A percentile compares a stretch with the other conserved stretches of the same genome.
These are phyloP conservation scores for Hyles euphorbiae DNA, from an alignment of 1,140 invertebrate species.

Conservation along the genomic window DNA sequence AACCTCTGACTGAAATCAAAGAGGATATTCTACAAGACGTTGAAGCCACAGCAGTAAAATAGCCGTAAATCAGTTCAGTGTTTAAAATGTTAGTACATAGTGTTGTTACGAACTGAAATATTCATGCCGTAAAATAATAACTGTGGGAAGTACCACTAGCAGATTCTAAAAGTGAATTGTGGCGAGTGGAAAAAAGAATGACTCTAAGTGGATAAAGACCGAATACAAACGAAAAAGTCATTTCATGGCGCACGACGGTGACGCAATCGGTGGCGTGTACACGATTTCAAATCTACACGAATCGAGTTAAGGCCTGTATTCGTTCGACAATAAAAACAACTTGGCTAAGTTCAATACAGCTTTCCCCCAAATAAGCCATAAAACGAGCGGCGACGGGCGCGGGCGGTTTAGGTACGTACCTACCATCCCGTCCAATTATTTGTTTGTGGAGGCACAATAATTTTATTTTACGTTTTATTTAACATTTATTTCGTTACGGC, in stretches of 20 bases:
- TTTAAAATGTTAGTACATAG: too few relatives aligned
- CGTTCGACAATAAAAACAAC: conserved; percentile 33
- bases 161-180: conserved; percentile 73
- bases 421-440: conserved; percentile 69
- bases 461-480: conserved; percentile 75
- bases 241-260: conserved; percentile 59
- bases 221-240: conserved; percentile 70
- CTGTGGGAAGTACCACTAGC: conserved; percentile 47
- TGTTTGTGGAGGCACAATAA: conserved; percentile 72
- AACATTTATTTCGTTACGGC: conserved; percentile 74
- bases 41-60: too few relatives aligned
- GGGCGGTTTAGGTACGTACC: conserved; percentile 36
- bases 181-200: conserved; percentile 68
- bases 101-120: conserved; percentile 24
- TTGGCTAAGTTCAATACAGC: conserved; percentile 70
- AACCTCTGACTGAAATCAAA: too few relatives aligned
- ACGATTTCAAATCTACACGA: conserved; percentile 22
- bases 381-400: conserved; percentile 64
- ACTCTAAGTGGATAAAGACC: conserved; percentile 72
- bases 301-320: conserved; percentile 38
- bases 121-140: conserved; percentile 69
- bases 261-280: conserved; percentile 29
- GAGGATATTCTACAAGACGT: too few relatives aligned
- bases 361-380: conserved; percentile 74
- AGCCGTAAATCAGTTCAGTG: too few relatives aligned